These are phyloP conservation scores for Neomorphus geoffroyi DNA, from an alignment of 2,797 vertebrate genomes.

Conservation along the genomic window DNA sequence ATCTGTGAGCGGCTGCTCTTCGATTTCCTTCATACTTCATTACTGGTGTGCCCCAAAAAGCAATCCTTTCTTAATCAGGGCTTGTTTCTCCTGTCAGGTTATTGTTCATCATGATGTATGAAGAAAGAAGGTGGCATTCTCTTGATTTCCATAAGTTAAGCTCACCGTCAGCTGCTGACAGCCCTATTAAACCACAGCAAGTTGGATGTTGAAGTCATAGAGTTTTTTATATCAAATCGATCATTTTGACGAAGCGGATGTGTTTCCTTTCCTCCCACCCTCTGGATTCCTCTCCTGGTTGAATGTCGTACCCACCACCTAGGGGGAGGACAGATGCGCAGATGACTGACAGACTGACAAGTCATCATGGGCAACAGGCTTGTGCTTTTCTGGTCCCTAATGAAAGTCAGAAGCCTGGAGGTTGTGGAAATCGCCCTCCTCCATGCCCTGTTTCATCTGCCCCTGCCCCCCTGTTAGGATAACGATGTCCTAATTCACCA, in stretches of 20 bases:
- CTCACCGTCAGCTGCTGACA: slow-evolving; percentile 44
- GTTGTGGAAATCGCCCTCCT: rapidly evolving
- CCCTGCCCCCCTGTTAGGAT: neutral
- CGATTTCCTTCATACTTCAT: slow-evolving; percentile 62
- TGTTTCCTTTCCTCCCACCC: neutral
- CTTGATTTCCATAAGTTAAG: slow-evolving; percentile 49
- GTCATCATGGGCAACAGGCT: rapidly evolving
- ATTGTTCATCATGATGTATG: slow-evolving; percentile 38
- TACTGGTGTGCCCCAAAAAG: slow-evolving; percentile 18
- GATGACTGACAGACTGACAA: neutral
- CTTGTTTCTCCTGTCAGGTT: slow-evolving; percentile 47
- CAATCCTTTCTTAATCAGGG: slow-evolving; percentile 56
- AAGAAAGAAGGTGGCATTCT: slow-evolving; percentile 1
- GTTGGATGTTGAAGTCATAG: slow-evolving; percentile 11
- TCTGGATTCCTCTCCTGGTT: neutral
- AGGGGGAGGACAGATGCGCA: neutral
- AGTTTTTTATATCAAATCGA: slow-evolving; percentile 8
- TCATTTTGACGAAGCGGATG: slow-evolving; percentile 22
- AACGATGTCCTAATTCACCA: neutral
- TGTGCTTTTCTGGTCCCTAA: neutral
- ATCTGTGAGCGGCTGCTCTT: slow-evolving; percentile 61
- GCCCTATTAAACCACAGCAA: slow-evolving; percentile 46
- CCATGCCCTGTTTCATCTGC: neutral
- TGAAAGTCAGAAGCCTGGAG: neutral
- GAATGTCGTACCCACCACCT: neutral